Evolutionary conservation across 2,888 invertebrate species (phyloP).

Genomic region (Patella ulyssiponensis): DNA sequence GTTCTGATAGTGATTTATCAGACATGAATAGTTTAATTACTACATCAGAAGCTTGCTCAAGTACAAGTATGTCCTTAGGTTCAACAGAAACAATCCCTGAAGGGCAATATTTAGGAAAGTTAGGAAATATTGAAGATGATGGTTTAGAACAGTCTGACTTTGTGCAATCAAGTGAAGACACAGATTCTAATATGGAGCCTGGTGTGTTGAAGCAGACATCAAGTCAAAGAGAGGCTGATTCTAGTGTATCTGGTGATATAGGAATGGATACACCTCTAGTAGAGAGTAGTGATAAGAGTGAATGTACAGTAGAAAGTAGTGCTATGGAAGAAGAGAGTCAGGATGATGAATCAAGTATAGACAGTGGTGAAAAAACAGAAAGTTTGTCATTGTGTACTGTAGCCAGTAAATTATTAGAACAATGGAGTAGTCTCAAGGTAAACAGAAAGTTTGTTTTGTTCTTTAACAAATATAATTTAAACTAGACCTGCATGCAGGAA

Average conservation of each 20-base stretch:
- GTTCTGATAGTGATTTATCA: constrained; percentile 63
- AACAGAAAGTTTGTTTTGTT: constrained; percentile 6
- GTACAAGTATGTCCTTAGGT: neutral
- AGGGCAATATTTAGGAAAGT: constrained; percentile 29
- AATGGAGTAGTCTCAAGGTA: constrained; percentile 80
- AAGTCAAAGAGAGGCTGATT: constrained; percentile 13
- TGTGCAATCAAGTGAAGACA: constrained; percentile 37
- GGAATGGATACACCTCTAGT: too few relatives aligned
- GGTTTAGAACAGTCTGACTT: constrained; percentile 47
- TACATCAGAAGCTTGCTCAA: neutral
- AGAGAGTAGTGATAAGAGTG: constrained; percentile 14
- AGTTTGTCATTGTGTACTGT: constrained; percentile 48
- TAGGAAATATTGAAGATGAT: neutral
- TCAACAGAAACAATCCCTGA: neutral
- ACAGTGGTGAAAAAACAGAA: constrained; percentile 14
- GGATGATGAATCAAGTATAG: constrained; percentile 22
- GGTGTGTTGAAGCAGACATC: constrained; percentile 19
- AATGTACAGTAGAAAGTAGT: constrained; percentile 26
- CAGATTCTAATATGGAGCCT: constrained; percentile 1
- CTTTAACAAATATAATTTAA: neutral
- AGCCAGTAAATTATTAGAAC: constrained; percentile 77
- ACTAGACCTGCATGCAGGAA: too few relatives aligned
- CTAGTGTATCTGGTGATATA: constrained; percentile 21
- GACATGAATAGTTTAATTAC: constrained; percentile 27
- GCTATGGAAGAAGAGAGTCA: constrained; percentile 19